A percentile compares a stretch with the other conserved stretches of the same genome.
phyloP scores from a whole-genome alignment of 2,888 invertebrate genomes.

The Callimorpha dominula region DNA sequence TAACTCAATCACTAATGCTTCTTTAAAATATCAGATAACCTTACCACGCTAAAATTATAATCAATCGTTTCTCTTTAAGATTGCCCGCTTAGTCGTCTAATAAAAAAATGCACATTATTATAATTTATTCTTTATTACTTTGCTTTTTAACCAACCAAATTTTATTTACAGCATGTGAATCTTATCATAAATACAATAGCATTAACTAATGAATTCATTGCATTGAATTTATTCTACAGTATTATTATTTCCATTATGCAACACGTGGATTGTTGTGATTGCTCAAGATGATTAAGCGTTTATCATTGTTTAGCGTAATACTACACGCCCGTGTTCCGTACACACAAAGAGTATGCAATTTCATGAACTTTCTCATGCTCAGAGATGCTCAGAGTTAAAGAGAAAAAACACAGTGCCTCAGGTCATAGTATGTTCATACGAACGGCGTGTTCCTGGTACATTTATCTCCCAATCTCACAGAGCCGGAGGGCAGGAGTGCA shows the following conservation, averaged over 20 bases:
- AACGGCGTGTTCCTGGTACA: constrained; percentile 60
- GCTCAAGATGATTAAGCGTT: constrained; percentile 53
- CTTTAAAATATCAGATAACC: not conserved
- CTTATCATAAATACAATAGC: constrained; percentile 29
- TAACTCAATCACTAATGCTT: not conserved
- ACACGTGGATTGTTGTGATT: constrained; percentile 49
- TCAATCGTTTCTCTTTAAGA: not conserved
- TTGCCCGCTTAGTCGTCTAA: not conserved
- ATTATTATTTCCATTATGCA: constrained; percentile 40
- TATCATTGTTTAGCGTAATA: constrained; percentile 49
- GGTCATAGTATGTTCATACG: constrained; percentile 53
- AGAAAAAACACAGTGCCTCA: constrained; percentile 34
- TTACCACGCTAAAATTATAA: not conserved
- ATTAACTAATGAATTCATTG: constrained; percentile 37
- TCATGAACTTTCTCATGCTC: constrained; percentile 64
- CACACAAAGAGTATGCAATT: constrained; percentile 50
- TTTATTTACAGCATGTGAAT: constrained; percentile 20
- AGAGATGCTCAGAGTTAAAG: constrained; percentile 33
- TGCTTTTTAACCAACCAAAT: constrained; percentile 14
- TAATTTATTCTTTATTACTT: constrained; percentile 14
- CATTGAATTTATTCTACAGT: constrained; percentile 45
- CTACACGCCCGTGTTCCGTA: constrained; percentile 43
- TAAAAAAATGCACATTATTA: not conserved
- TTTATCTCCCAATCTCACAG: constrained; percentile 73
- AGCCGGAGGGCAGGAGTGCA: constrained; percentile 68